Percentiles rank a stretch among this genome's conserved stretches.
These are phyloP conservation scores for Melanerpes formicivorus DNA, from an alignment of 2,113 vertebrate genomes.

Conservation along the genomic window DNA sequence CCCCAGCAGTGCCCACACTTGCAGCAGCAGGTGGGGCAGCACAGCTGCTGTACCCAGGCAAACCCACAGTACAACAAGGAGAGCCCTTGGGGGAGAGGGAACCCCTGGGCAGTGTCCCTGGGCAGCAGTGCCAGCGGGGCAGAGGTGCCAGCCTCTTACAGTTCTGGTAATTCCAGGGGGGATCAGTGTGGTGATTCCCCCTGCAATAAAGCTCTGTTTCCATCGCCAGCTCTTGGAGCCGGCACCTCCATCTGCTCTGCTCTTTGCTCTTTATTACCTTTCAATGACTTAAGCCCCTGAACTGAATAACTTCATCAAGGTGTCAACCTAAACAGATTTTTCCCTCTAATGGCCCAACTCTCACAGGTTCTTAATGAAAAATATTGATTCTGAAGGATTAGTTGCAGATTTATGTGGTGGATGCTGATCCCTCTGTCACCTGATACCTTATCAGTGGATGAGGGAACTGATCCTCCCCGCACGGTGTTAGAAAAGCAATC, in stretches of 20 bases:
- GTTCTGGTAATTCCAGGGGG: slow-evolving; percentile 51
- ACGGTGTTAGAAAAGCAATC: slow-evolving; percentile 77
- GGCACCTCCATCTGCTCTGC: slow-evolving; percentile 63
- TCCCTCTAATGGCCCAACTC: slow-evolving; percentile 82
- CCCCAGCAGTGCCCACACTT: not conserved
- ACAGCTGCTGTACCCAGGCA: not conserved
- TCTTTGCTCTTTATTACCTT: slow-evolving; percentile 84
- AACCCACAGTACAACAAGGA: rapidly evolving
- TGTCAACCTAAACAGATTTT: slow-evolving; percentile 88
- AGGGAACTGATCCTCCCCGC: slow-evolving; percentile 71
- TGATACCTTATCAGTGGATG: slow-evolving; percentile 79
- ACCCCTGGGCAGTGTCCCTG: not conserved
- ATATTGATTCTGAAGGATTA: slow-evolving; percentile 87
- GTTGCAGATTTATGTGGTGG: slow-evolving; percentile 86
- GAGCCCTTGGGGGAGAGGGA: rapidly evolving
- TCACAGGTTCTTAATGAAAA: slow-evolving; percentile 89
- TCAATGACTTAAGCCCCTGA: slow-evolving; percentile 82
- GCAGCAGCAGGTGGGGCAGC: rapidly evolving
- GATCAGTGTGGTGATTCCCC: slow-evolving; percentile 70
- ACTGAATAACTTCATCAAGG: slow-evolving; percentile 88
- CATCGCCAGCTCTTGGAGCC: slow-evolving; percentile 58
- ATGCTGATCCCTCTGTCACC: slow-evolving; percentile 83
- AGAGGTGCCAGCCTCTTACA: slow-evolving; percentile 25
- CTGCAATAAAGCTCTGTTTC: slow-evolving; percentile 62
- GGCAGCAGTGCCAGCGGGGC: not conserved